Base-by-base conservation (phyloP, 2,113 vertebrate genomes). In the Toxotes chatareus region DNA sequence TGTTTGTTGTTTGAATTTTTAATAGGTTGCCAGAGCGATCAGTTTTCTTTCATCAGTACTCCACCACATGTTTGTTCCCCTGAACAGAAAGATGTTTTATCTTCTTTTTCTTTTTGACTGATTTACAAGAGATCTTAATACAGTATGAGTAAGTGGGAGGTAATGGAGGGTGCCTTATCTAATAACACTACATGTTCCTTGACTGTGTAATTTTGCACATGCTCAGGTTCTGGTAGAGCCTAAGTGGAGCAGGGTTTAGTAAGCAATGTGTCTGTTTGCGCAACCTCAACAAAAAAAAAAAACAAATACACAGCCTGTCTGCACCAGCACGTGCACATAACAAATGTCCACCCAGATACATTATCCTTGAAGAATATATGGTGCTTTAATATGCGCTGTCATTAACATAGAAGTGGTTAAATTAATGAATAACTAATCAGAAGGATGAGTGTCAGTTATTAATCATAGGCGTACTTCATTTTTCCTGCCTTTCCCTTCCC, bases 1-100 rank as follows among this genome's bases (percentile, higher is more conserved):
- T 75, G 40, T 87, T 79, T 80, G 75, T 66, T 63, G 51, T 82
- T 63, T 79, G 59, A 84, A 89, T 86, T 85, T 84, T 85, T 86
- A 87, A 84, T 79, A 47, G 11, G 47, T 73, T 86, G 82, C 68
- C 86, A 87, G 56, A 76, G 32, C 31, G 36, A 88, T 87, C 51
- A 5, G 6, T 76, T 84, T 71, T 79, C 82, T 86, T 87, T 85
- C 68, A 79, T 90, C 66, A 62, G 40, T 13, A 38, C 59, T 53
- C 74, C 65, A 13, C 65, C 80, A 69, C 76, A 49, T 59, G 60
- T 73, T 73, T 44, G 2, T 64, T 38, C 21, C 23, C 6, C 1
- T n/a, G 9, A 73, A 74, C 46, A 65, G 19, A 73, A 38, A 23
- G 32, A 46, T 32, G 17, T 70, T 76, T 56, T 42, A 66, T 83